Conservation (phyloP, 2,888 invertebrate species). For the Lycophotia porphyrea region DNA sequence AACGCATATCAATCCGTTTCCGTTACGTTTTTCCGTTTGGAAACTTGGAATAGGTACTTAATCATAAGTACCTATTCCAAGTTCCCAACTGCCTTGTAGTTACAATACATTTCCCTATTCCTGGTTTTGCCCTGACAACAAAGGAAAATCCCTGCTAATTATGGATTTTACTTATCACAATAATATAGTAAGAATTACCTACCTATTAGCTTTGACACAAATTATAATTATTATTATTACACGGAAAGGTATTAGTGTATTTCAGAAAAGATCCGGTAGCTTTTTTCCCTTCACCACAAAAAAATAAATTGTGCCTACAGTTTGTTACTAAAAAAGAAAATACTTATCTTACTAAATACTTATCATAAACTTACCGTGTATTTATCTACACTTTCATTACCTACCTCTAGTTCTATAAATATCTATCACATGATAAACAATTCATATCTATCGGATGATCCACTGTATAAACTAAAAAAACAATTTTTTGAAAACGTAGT, state of each 20-base stretch:
- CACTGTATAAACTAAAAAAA: slow-evolving; percentile 10
- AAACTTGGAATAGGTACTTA: too few relatives aligned
- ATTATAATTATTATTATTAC: slow-evolving; percentile 4
- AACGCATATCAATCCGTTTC: too few relatives aligned
- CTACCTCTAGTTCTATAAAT: slow-evolving; percentile 21
- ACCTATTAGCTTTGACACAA: slow-evolving; percentile 9
- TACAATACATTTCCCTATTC: slow-evolving; percentile 23
- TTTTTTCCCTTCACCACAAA: neutral
- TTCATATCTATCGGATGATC: slow-evolving; percentile 25
- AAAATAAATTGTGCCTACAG: neutral
- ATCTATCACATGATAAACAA: slow-evolving; percentile 25
- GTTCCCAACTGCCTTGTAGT: neutral
- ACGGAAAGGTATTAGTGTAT: neutral
- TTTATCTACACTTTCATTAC: slow-evolving; percentile 6
- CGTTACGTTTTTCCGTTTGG: too few relatives aligned
- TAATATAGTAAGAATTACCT: slow-evolving; percentile 3
- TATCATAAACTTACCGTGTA: neutral
- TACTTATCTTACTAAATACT: too few relatives aligned
- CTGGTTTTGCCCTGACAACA: slow-evolving; percentile 33
- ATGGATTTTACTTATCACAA: slow-evolving; percentile 20
- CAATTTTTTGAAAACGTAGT: slow-evolving; percentile 15
- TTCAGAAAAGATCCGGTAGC: neutral
- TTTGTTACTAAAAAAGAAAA: neutral
- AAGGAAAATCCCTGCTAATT: slow-evolving; percentile 30
- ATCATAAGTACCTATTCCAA: neutral